Evolutionary conservation across 2,797 vertebrate genomes (phyloP), one percentile per base, ranked within the genome.

Genomic region (Mus minutoides): DNA sequence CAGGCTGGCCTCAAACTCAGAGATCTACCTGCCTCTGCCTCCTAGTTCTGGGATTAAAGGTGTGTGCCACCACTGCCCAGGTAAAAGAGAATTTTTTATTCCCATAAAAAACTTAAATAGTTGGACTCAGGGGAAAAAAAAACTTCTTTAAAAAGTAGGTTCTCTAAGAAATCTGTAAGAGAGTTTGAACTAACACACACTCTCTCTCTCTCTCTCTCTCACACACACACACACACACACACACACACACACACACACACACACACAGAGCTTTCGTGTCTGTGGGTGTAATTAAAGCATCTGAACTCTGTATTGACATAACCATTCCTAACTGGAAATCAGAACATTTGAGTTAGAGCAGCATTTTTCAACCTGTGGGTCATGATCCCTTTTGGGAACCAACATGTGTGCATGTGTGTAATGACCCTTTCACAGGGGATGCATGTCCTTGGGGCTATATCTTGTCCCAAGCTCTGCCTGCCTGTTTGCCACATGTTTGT

Each of bases 111-210:
- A 67, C 26, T 13, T 93, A 76, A 26, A 67, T 84, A 92, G 80
- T 78, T 86, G 43, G 22, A 31, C 46, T 75, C n/a, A 93, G 40
- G 60, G 75, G 40, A 96, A 37, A 71, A 71, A 37, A 16, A 64
- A 67, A 34, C 31, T 90, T n/a, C n/a, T 96, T 94, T 79, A 93
- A 83, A 17, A 95, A 91, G 62, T 79, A 78, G 26, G 40, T 88
- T 95, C 43, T 75, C n/a, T 11, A 52, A 76, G 60, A 22, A 84
- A 54, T 86, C 62, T 80, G 0, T 43, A 95, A 94, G 40, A 94
- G 40, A 94, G 78, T 34, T 31, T 78, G 34, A 91, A 62, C n/a
- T 17, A 6, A n/a, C n/a, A 46, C 43, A 46, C 43, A 46, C 43
- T 46, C 52, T 54, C 52, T 54, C 52, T 54, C 52, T 54, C 52